Evolutionary conservation across 2,113 vertebrate species (phyloP), one percentile per base, ranked within the genome.

Genomic region (Machaerirhynchus nigripectus): DNA sequence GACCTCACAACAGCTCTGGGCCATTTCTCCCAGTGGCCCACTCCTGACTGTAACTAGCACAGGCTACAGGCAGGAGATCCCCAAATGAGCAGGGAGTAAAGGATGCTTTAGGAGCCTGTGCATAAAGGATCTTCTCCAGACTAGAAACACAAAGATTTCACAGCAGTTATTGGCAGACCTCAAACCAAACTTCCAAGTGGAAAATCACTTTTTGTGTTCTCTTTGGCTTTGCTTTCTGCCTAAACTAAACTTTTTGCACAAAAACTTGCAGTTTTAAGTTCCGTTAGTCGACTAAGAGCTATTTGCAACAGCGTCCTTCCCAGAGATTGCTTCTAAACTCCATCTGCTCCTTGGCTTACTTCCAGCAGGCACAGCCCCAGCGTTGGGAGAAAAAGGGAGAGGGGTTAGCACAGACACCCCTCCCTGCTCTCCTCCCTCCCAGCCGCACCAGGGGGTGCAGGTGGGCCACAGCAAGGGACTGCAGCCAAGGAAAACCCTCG

Each of bases 321-420:
- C 67, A 71, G 53, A 73, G 57, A 73, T 37, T 55, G 63, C 63
- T 71, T 59, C 85, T 20, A 8, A 82, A 56, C 52, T 50, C 74
- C 75, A 75, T 75, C 93, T 90, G 93, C 61, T 82, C 42, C 57
- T 12, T 90, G 91, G 83, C 39, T 73, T 10, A 1, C n/a, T 26
- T 57, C 87, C 87, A 87, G 81, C 46, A 68, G 56, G 18, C 49
- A 21, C 17, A 81, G 53, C 33, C 57, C n/a, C 24, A 17, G 42
- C 0, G 3, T 1, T 22, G 1, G 7, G 16, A 82, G 11, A 20
- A 5, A 31, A 37, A 28, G 8, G 40, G 24, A 37, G 11, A 57
- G 15, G 52, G 53, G 20, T 18, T 4, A 24, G 27, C 27, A 39
- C 20, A 21, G 63, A 8, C 24, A 28, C 11, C 23, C 33, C 13